phyloP scores from a whole-genome alignment of 1,140 invertebrate genomes.

The Drosophila albomicans region DNA sequence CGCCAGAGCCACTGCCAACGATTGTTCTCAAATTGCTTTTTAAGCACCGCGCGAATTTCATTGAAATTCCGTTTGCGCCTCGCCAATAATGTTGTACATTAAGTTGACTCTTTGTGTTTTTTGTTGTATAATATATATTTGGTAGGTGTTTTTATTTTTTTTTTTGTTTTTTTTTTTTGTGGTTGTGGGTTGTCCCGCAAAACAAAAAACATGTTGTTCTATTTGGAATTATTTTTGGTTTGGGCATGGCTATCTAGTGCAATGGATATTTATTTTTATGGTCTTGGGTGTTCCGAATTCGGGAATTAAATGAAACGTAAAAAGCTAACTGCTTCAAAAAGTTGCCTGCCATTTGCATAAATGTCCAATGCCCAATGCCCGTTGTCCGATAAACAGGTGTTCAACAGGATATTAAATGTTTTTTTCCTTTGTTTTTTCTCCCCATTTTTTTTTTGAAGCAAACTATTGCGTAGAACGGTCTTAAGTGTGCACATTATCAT shows the following conservation, averaged over 20 bases:
- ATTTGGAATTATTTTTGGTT: conserved; percentile 41
- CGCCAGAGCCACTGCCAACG: neutral
- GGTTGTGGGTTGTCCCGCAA: conserved; percentile 6
- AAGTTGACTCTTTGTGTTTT: conserved; percentile 52
- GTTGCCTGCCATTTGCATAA: conserved; percentile 65
- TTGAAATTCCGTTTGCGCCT: conserved; percentile 68
- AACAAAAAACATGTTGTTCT: conserved; percentile 45
- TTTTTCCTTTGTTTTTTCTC: conserved; percentile 34
- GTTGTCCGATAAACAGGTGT: conserved; percentile 65
- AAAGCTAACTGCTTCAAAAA: conserved; percentile 42
- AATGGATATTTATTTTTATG: conserved; percentile 68
- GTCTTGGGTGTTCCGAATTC: conserved; percentile 76
- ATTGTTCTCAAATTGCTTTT: conserved; percentile 62
- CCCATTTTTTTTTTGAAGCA: conserved; percentile 8
- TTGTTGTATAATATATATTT: conserved; percentile 31
- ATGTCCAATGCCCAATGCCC: conserved; percentile 17
- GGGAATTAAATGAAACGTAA: conserved; percentile 72
- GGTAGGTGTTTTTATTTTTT: conserved; percentile 22
- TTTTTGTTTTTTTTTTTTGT: conserved; percentile 7
- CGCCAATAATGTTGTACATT: conserved; percentile 76
- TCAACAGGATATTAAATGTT: conserved; percentile 75
- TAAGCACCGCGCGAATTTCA: conserved; percentile 45
- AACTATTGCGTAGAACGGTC: conserved; percentile 57
- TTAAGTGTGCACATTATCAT: conserved; percentile 48
- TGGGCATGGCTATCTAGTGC: conserved; percentile 37